Base-by-base conservation (phyloP, 2,113 vertebrate species). In the Cololabis saira region DNA sequence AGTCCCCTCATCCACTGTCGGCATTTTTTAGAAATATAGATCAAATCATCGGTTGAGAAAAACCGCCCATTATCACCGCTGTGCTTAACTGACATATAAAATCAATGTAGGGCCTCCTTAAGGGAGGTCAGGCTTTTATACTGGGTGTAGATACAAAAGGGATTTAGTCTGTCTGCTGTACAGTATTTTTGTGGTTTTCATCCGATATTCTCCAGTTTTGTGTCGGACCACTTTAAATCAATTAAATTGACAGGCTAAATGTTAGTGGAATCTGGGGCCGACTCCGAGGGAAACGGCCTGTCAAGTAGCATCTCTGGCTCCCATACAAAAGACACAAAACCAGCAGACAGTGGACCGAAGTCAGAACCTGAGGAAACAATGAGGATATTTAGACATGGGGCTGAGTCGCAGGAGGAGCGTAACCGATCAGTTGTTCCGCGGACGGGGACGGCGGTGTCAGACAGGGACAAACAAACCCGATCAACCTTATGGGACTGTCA, bases 301-400 rank as follows among this genome's bases (percentile, higher is more conserved):
- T 52, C 50, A 52, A 27, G 22, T 27, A 52, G 50, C 50, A 52
- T 24, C 50, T 52, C 50, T 52, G 50, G 50, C 22, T 27, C 16
- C 15, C 22, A 3, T 27, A 52, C 22, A 52, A 27, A 22, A 52
- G 14, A 52, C 50, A 52, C 22, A 52, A 19, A 52, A 16, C 24
- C 50, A 27, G 33, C 33, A 37, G 33, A 37, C 33, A 9, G 33
- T 11, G 33, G 33, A 37, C 6, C 33, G 10, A 37, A 37, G 33
- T 37, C 33, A 37, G 33, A 37, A 37, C 33, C 33, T 37, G 33
- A 37, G 10, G 33, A 37, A 37, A 37, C 33, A 37, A 37, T 37
- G 33, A 37, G 10, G 33, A 37, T 37, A 37, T 37, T 37, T 37
- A 37, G 33, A 37, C 33, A 11, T 37, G 33, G 33, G 33, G 33